These are phyloP conservation scores for Drosophila mercatorum DNA, from an alignment of 2,888 invertebrate species.

Conservation along the genomic window DNA sequence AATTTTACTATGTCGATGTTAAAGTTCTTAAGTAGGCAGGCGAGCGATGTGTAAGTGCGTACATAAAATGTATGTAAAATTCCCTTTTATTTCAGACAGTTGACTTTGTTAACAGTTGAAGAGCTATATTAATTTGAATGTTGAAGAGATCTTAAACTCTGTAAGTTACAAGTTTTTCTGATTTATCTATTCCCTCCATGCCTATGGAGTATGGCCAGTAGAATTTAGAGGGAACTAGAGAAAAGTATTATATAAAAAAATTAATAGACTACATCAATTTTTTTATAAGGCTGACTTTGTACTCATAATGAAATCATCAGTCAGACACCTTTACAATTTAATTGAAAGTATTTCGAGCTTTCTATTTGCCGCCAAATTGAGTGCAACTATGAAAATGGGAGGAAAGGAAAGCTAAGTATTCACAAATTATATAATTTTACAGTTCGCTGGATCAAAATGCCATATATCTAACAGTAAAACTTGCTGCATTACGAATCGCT, in stretches of 20 bases:
- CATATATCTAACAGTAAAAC: conserved; percentile 45
- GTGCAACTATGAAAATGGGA: conserved; percentile 19
- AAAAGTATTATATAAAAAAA: too few species aligned
- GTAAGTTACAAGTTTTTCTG: too few species aligned
- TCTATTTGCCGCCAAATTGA: conserved; percentile 8
- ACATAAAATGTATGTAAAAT: conserved; percentile 16
- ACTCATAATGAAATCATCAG: too few species aligned
- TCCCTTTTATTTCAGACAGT: background rate
- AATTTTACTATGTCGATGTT: conserved; percentile 10
- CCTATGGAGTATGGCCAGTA: too few species aligned
- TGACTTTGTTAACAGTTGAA: background rate
- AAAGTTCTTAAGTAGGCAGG: conserved; percentile 68
- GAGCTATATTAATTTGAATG: background rate
- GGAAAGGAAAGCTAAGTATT: background rate
- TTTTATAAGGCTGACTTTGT: background rate
- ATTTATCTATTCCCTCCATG: too few species aligned
- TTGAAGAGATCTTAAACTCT: background rate
- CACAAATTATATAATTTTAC: conserved; percentile 47
- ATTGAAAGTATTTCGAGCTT: background rate
- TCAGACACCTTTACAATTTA: background rate
- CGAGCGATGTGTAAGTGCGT: conserved; percentile 20
- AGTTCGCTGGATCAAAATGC: conserved; percentile 69
- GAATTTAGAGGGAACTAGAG: too few species aligned
- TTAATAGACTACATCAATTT: too few species aligned
- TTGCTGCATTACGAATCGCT: conserved; percentile 23